These are phyloP conservation scores for Galaxias olidus DNA, from an alignment of 2,797 vertebrate genomes.

Conservation along the genomic window DNA sequence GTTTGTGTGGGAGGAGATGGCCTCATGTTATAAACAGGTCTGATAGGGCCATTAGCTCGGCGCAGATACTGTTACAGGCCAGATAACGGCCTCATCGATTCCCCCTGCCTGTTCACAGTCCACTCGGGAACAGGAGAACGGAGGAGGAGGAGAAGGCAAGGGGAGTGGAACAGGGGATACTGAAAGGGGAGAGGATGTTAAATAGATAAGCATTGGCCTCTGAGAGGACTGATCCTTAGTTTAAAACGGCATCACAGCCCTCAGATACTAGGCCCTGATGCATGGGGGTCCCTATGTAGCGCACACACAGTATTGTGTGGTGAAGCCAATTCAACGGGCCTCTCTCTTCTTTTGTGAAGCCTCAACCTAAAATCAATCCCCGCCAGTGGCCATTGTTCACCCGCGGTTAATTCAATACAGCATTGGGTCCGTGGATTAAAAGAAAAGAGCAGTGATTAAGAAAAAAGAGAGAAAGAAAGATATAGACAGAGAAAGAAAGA, in stretches of 20 bases:
- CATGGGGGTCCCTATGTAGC: no score
- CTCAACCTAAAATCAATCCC: constrained; percentile 42
- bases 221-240: constrained; percentile 6
- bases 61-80: constrained; percentile 72
- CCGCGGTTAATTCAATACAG: constrained; percentile 27
- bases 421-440: constrained; percentile 5
- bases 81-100: constrained; percentile 71
- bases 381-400: not conserved
- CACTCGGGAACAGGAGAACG: constrained; percentile 31
- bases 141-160: constrained; percentile 32
- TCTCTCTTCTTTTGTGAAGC: not conserved
- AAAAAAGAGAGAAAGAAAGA: constrained; percentile 52
- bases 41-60: constrained; percentile 72
- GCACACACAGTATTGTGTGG: not conserved
- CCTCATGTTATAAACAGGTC: constrained; percentile 70
- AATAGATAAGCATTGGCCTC: constrained; percentile 29
- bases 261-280: not conserved
- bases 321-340: no score
- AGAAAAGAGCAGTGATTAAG: constrained; percentile 39
- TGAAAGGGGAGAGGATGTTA: constrained; percentile 10
- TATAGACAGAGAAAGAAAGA: not conserved
- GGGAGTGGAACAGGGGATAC: constrained; percentile 17
- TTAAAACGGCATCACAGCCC: constrained; percentile 10
- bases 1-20: constrained; percentile 31
- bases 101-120: constrained; percentile 49